phyloP scores from a whole-genome alignment of 2,797 vertebrate genomes.

The Eurystomus glaucurus region DNA sequence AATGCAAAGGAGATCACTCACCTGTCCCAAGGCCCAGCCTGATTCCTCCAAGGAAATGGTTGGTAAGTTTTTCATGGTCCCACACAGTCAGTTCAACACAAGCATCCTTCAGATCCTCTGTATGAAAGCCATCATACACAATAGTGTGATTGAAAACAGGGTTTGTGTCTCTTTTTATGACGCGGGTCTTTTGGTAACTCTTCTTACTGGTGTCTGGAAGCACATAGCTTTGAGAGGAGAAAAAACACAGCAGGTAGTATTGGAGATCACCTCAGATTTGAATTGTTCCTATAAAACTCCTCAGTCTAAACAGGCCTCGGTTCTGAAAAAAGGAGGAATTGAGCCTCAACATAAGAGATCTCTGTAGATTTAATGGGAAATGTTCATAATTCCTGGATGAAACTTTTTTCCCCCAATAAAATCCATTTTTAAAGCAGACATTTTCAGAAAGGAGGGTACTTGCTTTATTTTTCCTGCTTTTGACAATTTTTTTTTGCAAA shows the following conservation, averaged over 20 bases:
- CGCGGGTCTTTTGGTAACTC: slow-evolving; percentile 82
- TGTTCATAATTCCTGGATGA: not conserved
- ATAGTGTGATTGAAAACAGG: slow-evolving; percentile 84
- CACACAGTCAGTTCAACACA: slow-evolving; percentile 83
- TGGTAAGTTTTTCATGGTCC: slow-evolving; percentile 83
- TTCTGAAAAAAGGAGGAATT: not conserved
- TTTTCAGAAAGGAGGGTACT: not conserved
- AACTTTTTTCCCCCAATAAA: not conserved
- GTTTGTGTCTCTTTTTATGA: slow-evolving; percentile 80
- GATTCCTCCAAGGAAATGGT: slow-evolving; percentile 83
- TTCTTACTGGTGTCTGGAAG: slow-evolving; percentile 85
- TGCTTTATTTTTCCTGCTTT: not conserved
- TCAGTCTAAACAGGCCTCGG: not conserved
- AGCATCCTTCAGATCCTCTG: slow-evolving; percentile 80
- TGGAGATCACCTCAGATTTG: not conserved
- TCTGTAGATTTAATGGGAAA: not conserved
- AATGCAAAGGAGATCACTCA: not conserved
- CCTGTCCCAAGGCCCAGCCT: slow-evolving; percentile 81
- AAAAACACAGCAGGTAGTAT: not conserved
- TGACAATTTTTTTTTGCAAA: not conserved
- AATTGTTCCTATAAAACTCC: not conserved
- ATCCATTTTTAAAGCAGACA: not conserved
- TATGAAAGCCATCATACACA: slow-evolving; percentile 83
- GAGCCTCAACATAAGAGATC: not conserved
- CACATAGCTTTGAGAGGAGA: slow-evolving; percentile 75